Evolutionary conservation across 2,888 invertebrate genomes (phyloP), one percentile per base, ranked within the genome.

Genomic region (Esperia sulphurella): DNA sequence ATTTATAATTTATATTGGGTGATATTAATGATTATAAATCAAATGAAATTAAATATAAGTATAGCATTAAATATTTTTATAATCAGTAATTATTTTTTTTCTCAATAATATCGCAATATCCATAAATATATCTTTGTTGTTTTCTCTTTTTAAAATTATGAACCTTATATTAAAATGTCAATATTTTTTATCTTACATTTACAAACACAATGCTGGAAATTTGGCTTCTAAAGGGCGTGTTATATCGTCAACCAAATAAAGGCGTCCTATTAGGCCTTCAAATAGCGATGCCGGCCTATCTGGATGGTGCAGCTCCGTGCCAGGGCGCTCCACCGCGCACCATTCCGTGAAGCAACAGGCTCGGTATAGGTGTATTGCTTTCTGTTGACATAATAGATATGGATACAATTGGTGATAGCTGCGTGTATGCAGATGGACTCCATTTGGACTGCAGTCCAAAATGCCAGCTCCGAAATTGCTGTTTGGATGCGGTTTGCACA

Each of bases 241-340:
- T 44, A 96, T 76, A 65, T 97, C 96, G 38, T 92, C 77, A 30
- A 95, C 86, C 60, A 95, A 92, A 74, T 95, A 96, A 61, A 96
- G 90, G 0, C 94, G 92, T 12, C 97, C 97, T 39, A 95, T 91
- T 51, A 95, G 76, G 14, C 95, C 97, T 91, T 97, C 97, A 73
- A 94, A 97, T 43, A 97, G 80, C 0, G 97, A 97, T 45, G 92
- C 92, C 0, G 96, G 97, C 50, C 94, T 85, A 77, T 97, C 97
- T 0, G 97, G 95, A 29, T 88, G 89, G 66, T 93, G 92, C 53
- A 91, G 83, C 52, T 95, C 94, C 56, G 94, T 93, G 47, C 93
- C 91, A 47, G 85, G 83, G 0, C 92, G 92, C 74, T 94, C 94
- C 56, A 93, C 90, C 45, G 92, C 90, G 69, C 96, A 95, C 95